Conservation (phyloP, 2,113 vertebrate species). For the Anolis carolinensis region DNA sequence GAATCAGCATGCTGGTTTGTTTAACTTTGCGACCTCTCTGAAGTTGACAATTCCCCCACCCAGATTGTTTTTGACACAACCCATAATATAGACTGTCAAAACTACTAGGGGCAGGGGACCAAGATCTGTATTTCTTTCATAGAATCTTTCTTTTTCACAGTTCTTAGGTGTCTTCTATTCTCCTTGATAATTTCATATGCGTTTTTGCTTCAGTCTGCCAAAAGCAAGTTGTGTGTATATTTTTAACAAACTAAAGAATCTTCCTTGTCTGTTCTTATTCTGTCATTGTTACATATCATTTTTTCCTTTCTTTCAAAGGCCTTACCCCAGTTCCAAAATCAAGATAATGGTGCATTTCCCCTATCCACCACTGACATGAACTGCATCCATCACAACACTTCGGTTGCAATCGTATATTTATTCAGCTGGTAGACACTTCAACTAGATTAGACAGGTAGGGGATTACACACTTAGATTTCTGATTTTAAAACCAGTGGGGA, state of each 20-base stretch:
- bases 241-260: not conserved
- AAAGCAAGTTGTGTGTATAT: not conserved
- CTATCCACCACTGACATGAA: not conserved
- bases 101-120: not conserved
- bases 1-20: conserved; percentile 59
- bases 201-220: conserved; percentile 20
- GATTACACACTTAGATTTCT: not conserved
- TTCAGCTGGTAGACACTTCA: no score
- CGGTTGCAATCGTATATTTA: no score
- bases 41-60: conserved; percentile 47
- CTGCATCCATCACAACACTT: not conserved
- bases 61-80: conserved; percentile 61
- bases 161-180: conserved; percentile 18
- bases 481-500: not conserved
- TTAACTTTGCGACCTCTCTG: conserved; percentile 68
- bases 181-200: conserved; percentile 35
- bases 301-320: not conserved
- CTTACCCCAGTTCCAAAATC: not conserved
- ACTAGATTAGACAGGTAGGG: no score
- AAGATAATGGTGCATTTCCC: not conserved
- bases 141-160: conserved; percentile 17
- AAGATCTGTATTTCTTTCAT: conserved; percentile 54
- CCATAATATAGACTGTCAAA: conserved; percentile 54
- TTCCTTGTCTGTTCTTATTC: conserved; percentile 15
- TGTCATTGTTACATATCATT: conserved; percentile 15